phyloP scores from a whole-genome alignment of 1,140 invertebrate species.

The Akabosia matsudoensis region DNA sequence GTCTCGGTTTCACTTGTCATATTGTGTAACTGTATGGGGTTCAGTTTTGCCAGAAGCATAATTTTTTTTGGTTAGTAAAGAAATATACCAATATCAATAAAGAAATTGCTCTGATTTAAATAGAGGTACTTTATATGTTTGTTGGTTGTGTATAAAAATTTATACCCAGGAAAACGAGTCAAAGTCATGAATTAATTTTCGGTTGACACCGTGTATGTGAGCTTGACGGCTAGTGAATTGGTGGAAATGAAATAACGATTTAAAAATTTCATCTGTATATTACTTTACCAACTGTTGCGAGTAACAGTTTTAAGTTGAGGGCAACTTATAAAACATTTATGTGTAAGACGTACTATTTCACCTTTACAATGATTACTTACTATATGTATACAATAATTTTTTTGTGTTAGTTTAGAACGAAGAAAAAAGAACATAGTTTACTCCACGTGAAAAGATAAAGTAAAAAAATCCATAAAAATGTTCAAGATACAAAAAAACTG shows the following conservation, averaged over 20 bases:
- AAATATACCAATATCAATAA: neutral
- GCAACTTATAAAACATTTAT: neutral
- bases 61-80: neutral
- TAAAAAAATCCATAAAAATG: conserved; percentile 12
- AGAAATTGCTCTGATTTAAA: neutral
- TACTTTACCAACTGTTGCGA: neutral
- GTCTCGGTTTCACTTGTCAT: neutral
- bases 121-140: neutral
- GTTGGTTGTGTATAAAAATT: conserved; percentile 8
- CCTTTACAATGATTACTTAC: neutral
- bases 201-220: conserved; percentile 9
- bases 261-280: neutral
- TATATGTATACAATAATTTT: too few species aligned
- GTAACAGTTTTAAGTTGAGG: conserved; percentile 9
- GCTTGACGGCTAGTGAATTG: neutral
- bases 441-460: neutral
- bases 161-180: too few species aligned
- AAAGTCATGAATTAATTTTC: neutral
- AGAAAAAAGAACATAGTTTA: too few species aligned
- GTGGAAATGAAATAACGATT: neutral
- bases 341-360: neutral
- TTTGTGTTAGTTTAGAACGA: too few species aligned
- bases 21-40: conserved; percentile 10
- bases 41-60: conserved; percentile 14
- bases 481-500: neutral